Evolutionary conservation across 1,140 invertebrate genomes (phyloP), one percentile per base, ranked within the genome.

Genomic region (Drosophila grimshawi): DNA sequence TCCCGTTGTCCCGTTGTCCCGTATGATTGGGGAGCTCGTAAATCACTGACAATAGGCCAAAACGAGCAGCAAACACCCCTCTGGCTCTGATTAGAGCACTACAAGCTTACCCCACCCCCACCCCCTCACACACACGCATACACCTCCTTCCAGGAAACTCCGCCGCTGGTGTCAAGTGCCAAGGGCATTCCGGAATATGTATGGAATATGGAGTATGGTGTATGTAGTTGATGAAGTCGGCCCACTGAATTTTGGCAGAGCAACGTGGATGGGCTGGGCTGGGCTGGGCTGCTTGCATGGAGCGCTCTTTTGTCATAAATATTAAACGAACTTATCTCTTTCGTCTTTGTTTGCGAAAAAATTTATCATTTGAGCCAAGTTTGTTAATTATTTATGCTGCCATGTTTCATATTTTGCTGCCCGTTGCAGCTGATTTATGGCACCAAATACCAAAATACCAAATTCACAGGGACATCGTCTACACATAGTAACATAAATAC

Each of bases 341-440:
- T 75, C 61, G 66, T 76, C 74, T 76, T 75, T 74, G 72, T 75
- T 75, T 76, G 75, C 73, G 52, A 74, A 77, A 80, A 86, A 86
- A 91, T 91, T 82, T 91, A 91, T 91, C 90, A 90, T 91, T 91
- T 86, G 86, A 68, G 71, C 67, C 76, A 86, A 90, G 90, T 91
- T 91, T 90, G 86, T 91, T 91, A 91, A 91, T 91, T 91, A 91
- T 91, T 91, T 91, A 91, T 91, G 90, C 86, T 68, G 53, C 80
- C 77, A 69, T 80, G 69, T 59, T 68, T 82, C 80, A 86, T 77
- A 80, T 86, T 86, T 70, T 61, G 62, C 65, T 68, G 64, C 35
- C 29, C 11, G 35, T 11, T 69, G 78, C 76, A 63, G 51, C 82
- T 88, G 83, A 88, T 86, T 86, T 86, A 88, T 86, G 79, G 56